Evolutionary conservation across 64 coral and sea anemone genomes (phyloP).

Genomic region (Pachyseris speciosa): DNA sequence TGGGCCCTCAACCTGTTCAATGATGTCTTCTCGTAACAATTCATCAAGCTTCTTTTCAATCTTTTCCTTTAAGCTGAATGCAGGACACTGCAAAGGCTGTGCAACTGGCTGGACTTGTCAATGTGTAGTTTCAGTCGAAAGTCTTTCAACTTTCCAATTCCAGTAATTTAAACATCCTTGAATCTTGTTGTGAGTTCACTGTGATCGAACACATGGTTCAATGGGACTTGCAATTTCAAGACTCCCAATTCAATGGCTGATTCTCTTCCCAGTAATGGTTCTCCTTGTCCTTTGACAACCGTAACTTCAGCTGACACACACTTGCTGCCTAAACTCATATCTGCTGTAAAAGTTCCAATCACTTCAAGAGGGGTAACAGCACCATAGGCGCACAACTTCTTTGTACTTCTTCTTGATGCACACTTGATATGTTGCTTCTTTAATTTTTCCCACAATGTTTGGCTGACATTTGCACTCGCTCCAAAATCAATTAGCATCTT

Average conservation of each 20-base stretch:
- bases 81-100: neutral
- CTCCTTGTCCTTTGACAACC: slow-evolving; percentile 6
- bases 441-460: neutral
- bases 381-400: slow-evolving; percentile 40
- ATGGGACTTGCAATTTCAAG: slow-evolving; percentile 30
- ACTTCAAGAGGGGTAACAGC: neutral
- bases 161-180: too few species aligned
- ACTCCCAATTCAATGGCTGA: slow-evolving; percentile 36
- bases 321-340: neutral
- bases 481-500: too few species aligned
- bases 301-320: slow-evolving; percentile 1
- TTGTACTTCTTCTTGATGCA: slow-evolving; percentile 1
- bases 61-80: slow-evolving; percentile 21
- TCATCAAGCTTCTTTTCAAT: slow-evolving; percentile 19
- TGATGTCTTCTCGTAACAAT: too few species aligned
- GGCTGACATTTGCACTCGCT: too few species aligned
- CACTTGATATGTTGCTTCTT: slow-evolving; percentile 7
- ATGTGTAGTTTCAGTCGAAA: too few species aligned
- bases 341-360: neutral
- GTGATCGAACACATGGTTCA: neutral
- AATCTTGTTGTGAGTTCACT: too few species aligned
- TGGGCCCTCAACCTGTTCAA: too few species aligned
- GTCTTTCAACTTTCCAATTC: too few species aligned
- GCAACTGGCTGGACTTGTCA: neutral
- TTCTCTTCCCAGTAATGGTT: neutral